phyloP scores from a whole-genome alignment of 92 coral and sea anemone genomes.

The Porites lobata region DNA sequence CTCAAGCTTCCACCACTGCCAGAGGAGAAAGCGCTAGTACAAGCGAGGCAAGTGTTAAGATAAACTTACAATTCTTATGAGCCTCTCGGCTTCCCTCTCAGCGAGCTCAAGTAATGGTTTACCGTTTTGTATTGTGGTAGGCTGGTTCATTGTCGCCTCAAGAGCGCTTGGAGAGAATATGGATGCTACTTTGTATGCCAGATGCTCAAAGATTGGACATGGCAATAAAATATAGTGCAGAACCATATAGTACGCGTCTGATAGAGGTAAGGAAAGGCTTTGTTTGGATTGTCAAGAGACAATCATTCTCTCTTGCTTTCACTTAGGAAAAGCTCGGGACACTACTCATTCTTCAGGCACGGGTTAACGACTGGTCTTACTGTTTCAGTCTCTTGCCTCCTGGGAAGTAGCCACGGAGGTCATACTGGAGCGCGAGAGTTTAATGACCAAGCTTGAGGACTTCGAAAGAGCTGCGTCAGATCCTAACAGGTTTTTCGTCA shows the following conservation, averaged over 20 bases:
- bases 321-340: background rate
- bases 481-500: conserved; percentile 97
- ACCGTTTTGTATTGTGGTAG: conserved; percentile 34
- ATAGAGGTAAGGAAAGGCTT: conserved; percentile 66
- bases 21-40: conserved; percentile 24
- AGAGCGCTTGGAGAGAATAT: conserved; percentile 92
- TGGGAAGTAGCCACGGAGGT: conserved; percentile 93
- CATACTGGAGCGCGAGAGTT: conserved; percentile 85
- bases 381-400: conserved; percentile 67
- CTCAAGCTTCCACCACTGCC: background rate
- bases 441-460: conserved; percentile 92
- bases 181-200: conserved; percentile 96
- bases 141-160: conserved; percentile 68
- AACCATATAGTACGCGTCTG: conserved; percentile 70
- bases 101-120: background rate
- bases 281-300: too few species aligned
- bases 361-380: background rate
- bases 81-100: background rate
- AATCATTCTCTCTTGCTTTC: too few species aligned
- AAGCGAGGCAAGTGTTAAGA: conserved; percentile 28
- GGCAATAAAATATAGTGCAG: conserved; percentile 99
- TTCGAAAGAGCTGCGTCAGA: conserved; percentile 97
- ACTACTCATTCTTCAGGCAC: too few species aligned
- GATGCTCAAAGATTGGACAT: conserved; percentile 88
- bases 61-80: background rate